Base-by-base conservation (phyloP, 2,797 vertebrate species). In the Limosa lapponica region DNA sequence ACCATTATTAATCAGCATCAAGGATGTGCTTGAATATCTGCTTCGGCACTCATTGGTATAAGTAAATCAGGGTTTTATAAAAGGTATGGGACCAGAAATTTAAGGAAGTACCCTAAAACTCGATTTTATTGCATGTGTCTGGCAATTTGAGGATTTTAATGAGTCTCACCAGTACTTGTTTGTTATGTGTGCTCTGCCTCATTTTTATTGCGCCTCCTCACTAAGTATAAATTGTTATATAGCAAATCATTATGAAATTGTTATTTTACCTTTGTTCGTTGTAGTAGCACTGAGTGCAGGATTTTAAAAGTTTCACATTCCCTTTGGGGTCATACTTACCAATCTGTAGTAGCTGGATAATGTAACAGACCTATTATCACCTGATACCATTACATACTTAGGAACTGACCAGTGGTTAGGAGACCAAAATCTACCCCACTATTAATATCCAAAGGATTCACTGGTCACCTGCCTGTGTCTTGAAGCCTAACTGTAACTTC, bases 101-200 rank as follows among this genome's bases (percentile, higher is more conserved):
- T 74, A 74, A 71, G 36, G 36, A 88, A 65, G 19, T 36, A 5
- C 62, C 70, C 58, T 95, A 89, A 89, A 93, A 84, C 27, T 75
- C 72, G 17, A 19, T 91, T 90, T 90, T 86, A 89, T 64, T 93
- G 41, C 54, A 16, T 8, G 5, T 58, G 4, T 61, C 73, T 93
- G 72, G 43, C n/a, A 84, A 74, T 65, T 59, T 44, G 41, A 87
- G 41, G 28, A 55, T 87, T 90, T 93, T 93, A 84, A 73, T 87
- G 78, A 84, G 48, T 74, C 69, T 95, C 82, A 65, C 82, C 62
- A 73, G 80, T 94, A 90, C 92, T 93, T 93, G 73, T 92, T 93
- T 80, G 39, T 54, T 83, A 39, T 66, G 41, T 86, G 41, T 83
- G n/a, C 55, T 89, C 55, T 89, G 55, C 71, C 59, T 93, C 32